Conservation (phyloP, 1,140 invertebrate species). For the Rhagoletis zephyria region DNA sequence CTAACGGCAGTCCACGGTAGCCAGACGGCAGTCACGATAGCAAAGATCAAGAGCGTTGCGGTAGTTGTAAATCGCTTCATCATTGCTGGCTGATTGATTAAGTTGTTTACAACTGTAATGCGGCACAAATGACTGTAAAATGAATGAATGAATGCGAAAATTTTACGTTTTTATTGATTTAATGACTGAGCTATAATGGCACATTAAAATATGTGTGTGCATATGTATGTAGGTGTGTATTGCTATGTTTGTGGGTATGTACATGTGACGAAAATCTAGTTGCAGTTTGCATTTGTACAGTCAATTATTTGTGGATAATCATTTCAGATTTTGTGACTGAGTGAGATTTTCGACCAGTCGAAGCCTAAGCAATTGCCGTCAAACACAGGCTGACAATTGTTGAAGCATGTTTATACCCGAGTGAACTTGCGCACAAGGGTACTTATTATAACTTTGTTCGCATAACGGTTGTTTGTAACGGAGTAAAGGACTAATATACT, state of each 20-base stretch:
- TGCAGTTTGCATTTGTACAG: too few species aligned
- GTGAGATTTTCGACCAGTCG: slow-evolving; percentile 5
- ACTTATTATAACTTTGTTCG: too few species aligned
- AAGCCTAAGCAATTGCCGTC: not conserved
- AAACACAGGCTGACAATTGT: not conserved
- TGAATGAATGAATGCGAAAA: slow-evolving; percentile 30
- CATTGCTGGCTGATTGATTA: not conserved
- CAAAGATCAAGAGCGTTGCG: slow-evolving; percentile 16
- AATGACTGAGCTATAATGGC: not conserved
- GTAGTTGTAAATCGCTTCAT: slow-evolving; percentile 21
- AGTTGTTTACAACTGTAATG: not conserved
- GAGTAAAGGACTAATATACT: too few species aligned
- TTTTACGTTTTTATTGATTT: not conserved
- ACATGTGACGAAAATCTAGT: too few species aligned
- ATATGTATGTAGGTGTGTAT: not conserved
- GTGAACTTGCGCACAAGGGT: too few species aligned
- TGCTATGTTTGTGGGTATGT: not conserved
- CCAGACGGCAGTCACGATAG: not conserved
- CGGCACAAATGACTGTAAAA: slow-evolving; percentile 17
- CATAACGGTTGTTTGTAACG: too few species aligned
- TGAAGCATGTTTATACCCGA: not conserved
- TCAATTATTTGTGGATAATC: not conserved
- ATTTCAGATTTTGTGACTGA: not conserved
- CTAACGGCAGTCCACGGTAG: not conserved
- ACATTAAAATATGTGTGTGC: not conserved